Evolutionary conservation across 2,113 vertebrate genomes (phyloP).

Genomic region (Athene cunicularia): DNA sequence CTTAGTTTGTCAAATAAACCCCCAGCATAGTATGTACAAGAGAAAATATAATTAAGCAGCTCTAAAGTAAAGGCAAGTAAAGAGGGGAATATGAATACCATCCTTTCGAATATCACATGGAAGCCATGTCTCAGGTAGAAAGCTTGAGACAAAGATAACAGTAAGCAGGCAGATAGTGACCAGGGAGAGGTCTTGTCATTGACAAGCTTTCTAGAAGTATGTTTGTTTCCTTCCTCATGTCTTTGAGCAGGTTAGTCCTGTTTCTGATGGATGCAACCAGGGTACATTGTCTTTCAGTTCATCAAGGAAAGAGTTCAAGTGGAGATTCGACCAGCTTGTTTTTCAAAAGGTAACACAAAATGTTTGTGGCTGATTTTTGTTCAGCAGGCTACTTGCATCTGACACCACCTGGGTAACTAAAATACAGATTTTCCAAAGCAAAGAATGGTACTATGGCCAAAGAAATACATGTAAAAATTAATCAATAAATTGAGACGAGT

Average conservation of each 20-base stretch:
- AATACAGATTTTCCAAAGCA: background rate
- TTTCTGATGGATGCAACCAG: background rate
- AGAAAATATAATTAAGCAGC: background rate
- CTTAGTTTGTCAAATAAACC: background rate
- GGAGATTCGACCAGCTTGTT: background rate
- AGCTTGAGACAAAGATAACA: background rate
- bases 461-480: background rate
- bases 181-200: background rate
- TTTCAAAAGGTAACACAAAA: background rate
- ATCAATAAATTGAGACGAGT: background rate
- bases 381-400: background rate
- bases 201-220: background rate
- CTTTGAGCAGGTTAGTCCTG: background rate
- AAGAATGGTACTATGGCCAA: background rate
- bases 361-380: background rate
- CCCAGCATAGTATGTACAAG: background rate
- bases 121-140: background rate
- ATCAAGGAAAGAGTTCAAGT: background rate
- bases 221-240: background rate
- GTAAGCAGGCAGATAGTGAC: background rate
- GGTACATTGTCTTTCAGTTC: background rate
- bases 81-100: background rate
- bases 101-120: background rate
- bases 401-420: background rate
- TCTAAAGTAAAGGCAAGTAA: background rate